A percentile compares a stretch with the other conserved stretches of the same genome.
Evolutionary conservation across 64 coral and sea anemone species (phyloP).

Genomic region (Orbicella faveolata): DNA sequence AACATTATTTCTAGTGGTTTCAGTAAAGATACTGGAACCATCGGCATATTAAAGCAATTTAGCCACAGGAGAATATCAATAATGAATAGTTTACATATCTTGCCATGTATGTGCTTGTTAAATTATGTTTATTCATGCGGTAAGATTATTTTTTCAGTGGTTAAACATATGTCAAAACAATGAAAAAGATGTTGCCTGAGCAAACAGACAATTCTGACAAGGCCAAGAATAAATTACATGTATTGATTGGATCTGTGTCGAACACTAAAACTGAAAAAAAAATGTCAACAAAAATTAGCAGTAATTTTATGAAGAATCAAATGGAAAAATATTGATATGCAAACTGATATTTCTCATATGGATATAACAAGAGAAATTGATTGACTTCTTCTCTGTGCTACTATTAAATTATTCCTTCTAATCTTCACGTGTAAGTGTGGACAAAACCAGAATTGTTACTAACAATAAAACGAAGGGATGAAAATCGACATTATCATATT

Average conservation of each 20-base stretch:
- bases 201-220: too few species aligned
- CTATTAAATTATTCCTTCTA: too few species aligned
- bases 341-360: too few species aligned
- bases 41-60: background rate
- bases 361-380: too few species aligned
- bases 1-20: background rate
- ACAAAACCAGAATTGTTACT: background rate
- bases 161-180: background rate
- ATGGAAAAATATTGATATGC: too few species aligned
- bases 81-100: background rate
- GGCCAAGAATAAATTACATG: too few species aligned
- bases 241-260: too few species aligned
- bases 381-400: too few species aligned
- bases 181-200: background rate
- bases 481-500: background rate
- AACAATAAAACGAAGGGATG: background rate
- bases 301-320: background rate
- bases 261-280: too few species aligned
- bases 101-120: background rate
- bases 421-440: too few species aligned
- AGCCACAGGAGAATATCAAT: too few species aligned
- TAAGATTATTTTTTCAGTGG: background rate
- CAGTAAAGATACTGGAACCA: background rate
- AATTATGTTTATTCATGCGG: background rate
- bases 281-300: background rate